Conservation (phyloP, 2,113 vertebrate genomes). For the Erythrocercus mccallii region DNA sequence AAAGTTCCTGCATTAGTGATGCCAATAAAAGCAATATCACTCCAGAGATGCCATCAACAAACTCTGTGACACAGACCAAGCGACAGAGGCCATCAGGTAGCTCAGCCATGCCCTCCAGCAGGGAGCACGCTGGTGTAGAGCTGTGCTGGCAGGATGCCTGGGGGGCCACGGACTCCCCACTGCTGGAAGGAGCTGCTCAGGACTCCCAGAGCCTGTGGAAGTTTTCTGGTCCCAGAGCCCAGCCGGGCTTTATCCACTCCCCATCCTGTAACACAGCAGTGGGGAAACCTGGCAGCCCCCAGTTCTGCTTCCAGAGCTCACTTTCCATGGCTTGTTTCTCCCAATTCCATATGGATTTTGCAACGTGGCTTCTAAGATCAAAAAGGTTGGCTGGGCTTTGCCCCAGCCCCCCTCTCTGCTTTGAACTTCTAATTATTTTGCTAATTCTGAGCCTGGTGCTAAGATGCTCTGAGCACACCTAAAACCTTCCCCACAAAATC, state of each 20-base stretch:
- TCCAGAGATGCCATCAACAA: rapidly evolving
- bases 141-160: not conserved
- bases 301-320: not conserved
- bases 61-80: not conserved
- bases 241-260: not conserved
- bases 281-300: not conserved
- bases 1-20: not conserved
- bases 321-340: not conserved
- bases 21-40: rapidly evolving
- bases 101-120: rapidly evolving
- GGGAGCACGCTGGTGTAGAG: rapidly evolving
- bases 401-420: not conserved
- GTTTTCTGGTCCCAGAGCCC: not conserved
- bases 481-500: slow-evolving; percentile 30
- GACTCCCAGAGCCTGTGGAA: not conserved
- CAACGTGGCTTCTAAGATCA: not conserved
- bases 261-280: rapidly evolving
- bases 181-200: not conserved
- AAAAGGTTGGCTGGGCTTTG: not conserved
- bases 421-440: slow-evolving; percentile 56
- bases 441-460: slow-evolving; percentile 13
- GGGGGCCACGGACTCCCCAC: rapidly evolving
- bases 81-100: not conserved
- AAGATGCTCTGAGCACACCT: slow-evolving; percentile 48
- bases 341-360: not conserved